Percentiles rank a stretch among this genome's conserved stretches.
phyloP scores from a whole-genome alignment of 1,140 invertebrate species.

The Berghia stephanieae region DNA sequence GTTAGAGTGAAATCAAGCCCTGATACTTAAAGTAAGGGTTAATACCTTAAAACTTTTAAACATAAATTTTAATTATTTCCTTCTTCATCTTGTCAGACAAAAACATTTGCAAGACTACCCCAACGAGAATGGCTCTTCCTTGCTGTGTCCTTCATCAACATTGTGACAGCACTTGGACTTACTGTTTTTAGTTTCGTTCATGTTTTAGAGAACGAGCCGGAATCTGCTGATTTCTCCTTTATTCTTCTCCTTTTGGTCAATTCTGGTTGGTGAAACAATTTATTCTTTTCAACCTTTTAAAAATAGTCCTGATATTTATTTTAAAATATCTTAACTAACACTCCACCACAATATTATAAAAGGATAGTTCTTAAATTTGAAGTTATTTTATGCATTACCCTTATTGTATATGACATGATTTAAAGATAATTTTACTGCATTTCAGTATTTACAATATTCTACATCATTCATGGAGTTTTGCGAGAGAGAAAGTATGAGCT shows the following conservation, averaged over 20 bases:
- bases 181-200: conserved; percentile 49
- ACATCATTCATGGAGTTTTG: conserved; percentile 52
- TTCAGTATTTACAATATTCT: conserved; percentile 53
- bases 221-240: conserved; percentile 55
- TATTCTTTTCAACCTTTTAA: conserved; percentile 3
- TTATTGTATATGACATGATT: too few relatives aligned
- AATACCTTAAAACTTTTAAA: background rate
- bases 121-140: conserved; percentile 52
- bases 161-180: conserved; percentile 49
- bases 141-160: conserved; percentile 48
- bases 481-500: conserved; percentile 55
- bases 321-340: conserved; percentile 11
- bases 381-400: background rate
- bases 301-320: background rate
- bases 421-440: too few relatives aligned
- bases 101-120: conserved; percentile 52
- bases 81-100: conserved; percentile 45
- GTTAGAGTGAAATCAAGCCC: background rate
- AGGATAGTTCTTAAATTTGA: background rate
- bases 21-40: background rate
- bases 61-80: background rate
- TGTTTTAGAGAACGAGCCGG: conserved; percentile 36
- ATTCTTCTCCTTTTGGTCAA: conserved; percentile 57
- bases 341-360: too few relatives aligned
- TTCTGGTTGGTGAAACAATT: conserved; percentile 57